A percentile compares a stretch with the other conserved stretches of the same genome.
These are phyloP conservation scores for Alviniconcha strummeri DNA, from an alignment of 2,888 invertebrate species.

Conservation along the genomic window DNA sequence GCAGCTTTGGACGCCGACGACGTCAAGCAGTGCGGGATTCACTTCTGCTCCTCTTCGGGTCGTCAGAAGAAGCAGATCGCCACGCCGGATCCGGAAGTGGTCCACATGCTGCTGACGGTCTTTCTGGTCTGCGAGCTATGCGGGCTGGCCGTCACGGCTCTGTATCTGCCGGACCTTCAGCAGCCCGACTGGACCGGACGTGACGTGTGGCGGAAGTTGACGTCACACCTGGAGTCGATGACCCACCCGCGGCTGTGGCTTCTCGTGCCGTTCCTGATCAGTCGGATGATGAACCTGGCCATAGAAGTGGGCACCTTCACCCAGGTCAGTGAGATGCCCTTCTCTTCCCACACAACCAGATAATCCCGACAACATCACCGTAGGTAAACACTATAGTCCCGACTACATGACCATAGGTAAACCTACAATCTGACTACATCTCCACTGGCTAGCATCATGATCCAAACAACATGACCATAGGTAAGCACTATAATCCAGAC, in stretches of 20 bases:
- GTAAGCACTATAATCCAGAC: no score
- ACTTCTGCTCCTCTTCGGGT: constrained; percentile 2
- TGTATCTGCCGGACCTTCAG: constrained; percentile 23
- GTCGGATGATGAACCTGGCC: constrained; percentile 26
- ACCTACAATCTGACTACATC: no score
- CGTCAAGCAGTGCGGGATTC: background rate
- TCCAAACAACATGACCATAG: no score
- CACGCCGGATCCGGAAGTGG: constrained; percentile 5
- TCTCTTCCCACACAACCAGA: no score
- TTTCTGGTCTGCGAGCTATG: constrained; percentile 18
- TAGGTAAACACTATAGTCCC: no score
- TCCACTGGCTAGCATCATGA: no score
- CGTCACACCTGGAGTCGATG: constrained; percentile 10
- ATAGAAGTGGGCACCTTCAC: constrained; percentile 23
- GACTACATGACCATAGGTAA: no score
- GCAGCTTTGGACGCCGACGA: background rate
- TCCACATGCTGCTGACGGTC: background rate
- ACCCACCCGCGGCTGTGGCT: constrained; percentile 20
- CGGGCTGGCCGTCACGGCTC: constrained; percentile 20
- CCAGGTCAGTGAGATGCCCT: background rate
- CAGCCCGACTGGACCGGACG: constrained; percentile 10
- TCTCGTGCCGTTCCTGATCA: constrained; percentile 25
- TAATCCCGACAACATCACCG: no score
- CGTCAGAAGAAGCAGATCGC: background rate
- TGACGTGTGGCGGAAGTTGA: constrained; percentile 23